These are phyloP conservation scores for Solenopsis invicta DNA, from an alignment of 1,140 invertebrate species.

Conservation along the genomic window DNA sequence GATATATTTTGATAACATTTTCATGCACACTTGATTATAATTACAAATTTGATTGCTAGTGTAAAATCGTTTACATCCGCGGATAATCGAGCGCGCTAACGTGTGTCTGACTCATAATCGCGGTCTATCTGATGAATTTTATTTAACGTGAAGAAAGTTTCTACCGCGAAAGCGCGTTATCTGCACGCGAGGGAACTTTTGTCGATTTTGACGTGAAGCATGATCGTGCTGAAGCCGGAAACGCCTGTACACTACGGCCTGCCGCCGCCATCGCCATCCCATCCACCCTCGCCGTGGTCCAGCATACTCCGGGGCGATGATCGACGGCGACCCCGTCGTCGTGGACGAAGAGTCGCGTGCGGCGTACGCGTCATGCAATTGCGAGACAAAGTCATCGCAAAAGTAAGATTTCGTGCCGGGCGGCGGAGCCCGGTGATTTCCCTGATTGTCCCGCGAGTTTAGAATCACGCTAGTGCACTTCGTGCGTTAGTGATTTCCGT, in stretches of 20 bases:
- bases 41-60: neutral
- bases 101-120: neutral
- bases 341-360: constrained; percentile 53
- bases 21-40: neutral
- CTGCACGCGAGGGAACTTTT: neutral
- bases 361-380: constrained; percentile 74
- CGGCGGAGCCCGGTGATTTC: neutral
- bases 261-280: constrained; percentile 85
- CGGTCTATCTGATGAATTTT: neutral
- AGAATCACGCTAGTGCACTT: neutral
- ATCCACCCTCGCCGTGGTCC: constrained; percentile 87
- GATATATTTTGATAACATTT: neutral
- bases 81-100: neutral
- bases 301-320: constrained; percentile 82
- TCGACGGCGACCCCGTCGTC: constrained; percentile 59
- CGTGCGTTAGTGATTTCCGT: neutral
- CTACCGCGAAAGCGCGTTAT: neutral
- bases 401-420: constrained; percentile 73
- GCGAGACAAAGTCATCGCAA: constrained; percentile 76
- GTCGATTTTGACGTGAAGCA: constrained; percentile 53
- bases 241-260: constrained; percentile 85
- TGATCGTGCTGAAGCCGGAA: constrained; percentile 81
- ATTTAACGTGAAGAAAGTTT: neutral
- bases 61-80: neutral
- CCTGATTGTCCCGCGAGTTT: constrained; percentile 13